Evolutionary conservation across 2,113 vertebrate genomes (phyloP), one percentile per base, ranked within the genome.

Genomic region (Alethe castanea): DNA sequence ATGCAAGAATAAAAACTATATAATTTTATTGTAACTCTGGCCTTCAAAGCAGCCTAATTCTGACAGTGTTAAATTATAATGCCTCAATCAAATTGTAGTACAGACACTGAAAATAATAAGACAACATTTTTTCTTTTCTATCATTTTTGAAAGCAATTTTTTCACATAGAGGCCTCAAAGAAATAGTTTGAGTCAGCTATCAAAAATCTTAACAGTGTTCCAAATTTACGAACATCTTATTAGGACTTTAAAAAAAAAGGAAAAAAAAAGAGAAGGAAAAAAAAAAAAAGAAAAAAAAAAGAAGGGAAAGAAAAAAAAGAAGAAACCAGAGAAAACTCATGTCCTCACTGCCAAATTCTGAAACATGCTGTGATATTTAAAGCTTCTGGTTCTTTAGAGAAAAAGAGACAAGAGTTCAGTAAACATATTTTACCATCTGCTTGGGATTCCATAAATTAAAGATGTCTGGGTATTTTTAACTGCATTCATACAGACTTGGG

Each of bases 391-490:
- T 95, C 92, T 96, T 96, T 42, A 70, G 76, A 95, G 85, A 64
- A 87, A 91, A 89, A 67, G 71, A 95, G 59, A 80, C 24, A 54
- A 93, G 82, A 93, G 88, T 90, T 96, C 93, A 96, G 79, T 88
- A 96, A 97, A 95, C 85, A 96, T 78, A 93, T 94, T 96, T 79
- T 88, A 67, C 96, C 96, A 97, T 97, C 95, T 97, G 94, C 82
- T 95, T 96, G 94, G 93, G 96, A 96, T 96, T 96, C 96, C 96
- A 97, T 96, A 96, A 97, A 96, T 96, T 96, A 96, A 96, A 96
- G 93, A 96, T 96, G 92, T 92, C 95, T 96, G 88, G 72, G 19
- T 97, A 96, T 96, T 97, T 96, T 96, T 95, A 95, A 92, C 90
- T 67, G 48, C 76, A 86, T 93, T 95, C 76, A 88, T 93, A 83